Evolutionary conservation across 2,888 invertebrate species (phyloP).

Genomic region (Thera britannica): DNA sequence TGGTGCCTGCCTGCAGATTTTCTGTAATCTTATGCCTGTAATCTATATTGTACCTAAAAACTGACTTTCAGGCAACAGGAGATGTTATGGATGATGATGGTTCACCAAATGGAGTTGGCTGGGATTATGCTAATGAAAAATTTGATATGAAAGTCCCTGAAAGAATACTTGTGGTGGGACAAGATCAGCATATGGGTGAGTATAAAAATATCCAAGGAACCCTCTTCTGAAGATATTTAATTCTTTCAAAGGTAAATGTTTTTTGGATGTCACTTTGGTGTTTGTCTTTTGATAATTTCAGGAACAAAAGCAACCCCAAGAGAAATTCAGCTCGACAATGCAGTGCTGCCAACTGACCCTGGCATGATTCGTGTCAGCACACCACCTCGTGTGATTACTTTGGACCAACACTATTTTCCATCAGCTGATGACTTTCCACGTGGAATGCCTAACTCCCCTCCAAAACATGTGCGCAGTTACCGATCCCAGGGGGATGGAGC

Average conservation of each 20-base stretch:
- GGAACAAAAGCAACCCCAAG: conserved; percentile 94
- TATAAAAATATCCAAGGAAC: conserved; percentile 3
- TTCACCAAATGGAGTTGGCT: conserved; percentile 86
- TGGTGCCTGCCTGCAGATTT: neutral
- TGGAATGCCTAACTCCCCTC: conserved; percentile 63
- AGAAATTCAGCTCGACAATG: conserved; percentile 94
- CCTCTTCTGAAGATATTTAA: too few species aligned
- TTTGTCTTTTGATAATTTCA: conserved; percentile 50
- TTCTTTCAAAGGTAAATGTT: too few species aligned
- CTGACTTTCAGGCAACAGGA: conserved; percentile 85
- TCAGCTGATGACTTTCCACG: conserved; percentile 58
- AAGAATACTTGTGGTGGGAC: conserved; percentile 94
- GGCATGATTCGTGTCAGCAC: conserved; percentile 93
- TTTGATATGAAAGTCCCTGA: conserved; percentile 97
- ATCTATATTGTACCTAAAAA: neutral
- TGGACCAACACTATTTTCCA: conserved; percentile 93
- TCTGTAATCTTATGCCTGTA: neutral
- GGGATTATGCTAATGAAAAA: conserved; percentile 89
- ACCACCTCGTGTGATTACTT: conserved; percentile 94
- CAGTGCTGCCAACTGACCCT: conserved; percentile 89
- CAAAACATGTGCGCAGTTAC: conserved; percentile 62
- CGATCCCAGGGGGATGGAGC: conserved; percentile 76
- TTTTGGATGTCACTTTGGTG: too few species aligned
- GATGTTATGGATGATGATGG: conserved; percentile 87
- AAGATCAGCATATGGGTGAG: conserved; percentile 87